These are phyloP conservation scores for Atta cephalotes DNA, from an alignment of 1,140 invertebrate species.

Conservation along the genomic window DNA sequence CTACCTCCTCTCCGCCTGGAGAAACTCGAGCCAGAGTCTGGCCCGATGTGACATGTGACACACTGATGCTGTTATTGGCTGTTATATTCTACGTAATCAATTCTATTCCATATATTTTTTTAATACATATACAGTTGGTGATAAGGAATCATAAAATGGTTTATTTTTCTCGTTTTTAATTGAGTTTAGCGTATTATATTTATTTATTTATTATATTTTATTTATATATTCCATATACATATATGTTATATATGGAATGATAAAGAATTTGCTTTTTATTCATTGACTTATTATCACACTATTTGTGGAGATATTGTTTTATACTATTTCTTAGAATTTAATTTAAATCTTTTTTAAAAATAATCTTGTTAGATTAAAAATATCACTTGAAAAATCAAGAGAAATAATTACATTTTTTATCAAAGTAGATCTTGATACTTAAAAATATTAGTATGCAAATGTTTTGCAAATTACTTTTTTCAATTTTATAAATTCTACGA, in stretches of 20 bases:
- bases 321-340: background rate
- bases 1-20: conserved; percentile 48
- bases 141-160: background rate
- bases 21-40: conserved; percentile 22
- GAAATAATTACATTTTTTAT: too few relatives aligned
- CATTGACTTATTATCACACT: background rate
- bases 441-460: too few relatives aligned
- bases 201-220: background rate
- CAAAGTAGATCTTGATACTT: too few relatives aligned
- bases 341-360: background rate
- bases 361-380: background rate
- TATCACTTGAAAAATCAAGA: background rate
- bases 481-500: too few relatives aligned
- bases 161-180: background rate
- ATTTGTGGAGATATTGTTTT: background rate
- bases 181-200: background rate
- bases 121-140: background rate
- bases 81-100: conserved; percentile 23
- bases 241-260: background rate
- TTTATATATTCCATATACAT: background rate
- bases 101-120: background rate
- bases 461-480: too few relatives aligned
- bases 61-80: background rate
- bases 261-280: background rate
- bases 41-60: conserved; percentile 38